phyloP scores from a whole-genome alignment of 1,140 invertebrate genomes.

The Grapholita molesta region DNA sequence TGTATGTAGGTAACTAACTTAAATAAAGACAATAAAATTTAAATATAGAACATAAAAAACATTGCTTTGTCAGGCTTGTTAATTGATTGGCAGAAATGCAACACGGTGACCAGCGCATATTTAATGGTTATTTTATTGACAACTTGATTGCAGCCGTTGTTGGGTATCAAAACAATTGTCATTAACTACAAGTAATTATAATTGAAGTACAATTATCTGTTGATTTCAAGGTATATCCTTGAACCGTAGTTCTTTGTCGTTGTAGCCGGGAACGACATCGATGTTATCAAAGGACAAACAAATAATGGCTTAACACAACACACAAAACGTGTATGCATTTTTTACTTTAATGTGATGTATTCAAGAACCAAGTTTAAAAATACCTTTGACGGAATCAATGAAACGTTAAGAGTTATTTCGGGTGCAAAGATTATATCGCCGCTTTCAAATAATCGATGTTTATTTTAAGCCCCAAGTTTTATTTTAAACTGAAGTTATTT shows the following conservation, averaged over 20 bases:
- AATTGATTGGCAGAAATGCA: neutral
- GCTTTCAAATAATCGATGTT: neutral
- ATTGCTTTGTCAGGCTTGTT: neutral
- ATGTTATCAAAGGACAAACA: neutral
- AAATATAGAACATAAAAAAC: neutral
- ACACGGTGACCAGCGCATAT: neutral
- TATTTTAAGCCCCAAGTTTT: constrained; percentile 4
- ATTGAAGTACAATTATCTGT: neutral
- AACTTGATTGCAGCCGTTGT: neutral
- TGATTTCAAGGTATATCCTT: neutral
- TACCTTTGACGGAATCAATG: neutral
- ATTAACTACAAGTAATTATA: neutral
- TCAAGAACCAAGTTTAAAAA: neutral
- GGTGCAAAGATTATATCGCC: neutral
- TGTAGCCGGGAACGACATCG: neutral
- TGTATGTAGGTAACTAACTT: too few species aligned
- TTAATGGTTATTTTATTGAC: neutral
- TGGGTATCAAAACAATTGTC: neutral
- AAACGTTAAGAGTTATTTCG: neutral
- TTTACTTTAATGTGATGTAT: too few species aligned
- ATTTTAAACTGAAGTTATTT: neutral
- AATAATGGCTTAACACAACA: neutral
- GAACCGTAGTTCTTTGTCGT: neutral
- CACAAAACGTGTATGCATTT: too few species aligned
- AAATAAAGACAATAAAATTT: neutral